Base-by-base conservation (phyloP, 2,797 vertebrate genomes). In the Rhinichthys osculus region DNA sequence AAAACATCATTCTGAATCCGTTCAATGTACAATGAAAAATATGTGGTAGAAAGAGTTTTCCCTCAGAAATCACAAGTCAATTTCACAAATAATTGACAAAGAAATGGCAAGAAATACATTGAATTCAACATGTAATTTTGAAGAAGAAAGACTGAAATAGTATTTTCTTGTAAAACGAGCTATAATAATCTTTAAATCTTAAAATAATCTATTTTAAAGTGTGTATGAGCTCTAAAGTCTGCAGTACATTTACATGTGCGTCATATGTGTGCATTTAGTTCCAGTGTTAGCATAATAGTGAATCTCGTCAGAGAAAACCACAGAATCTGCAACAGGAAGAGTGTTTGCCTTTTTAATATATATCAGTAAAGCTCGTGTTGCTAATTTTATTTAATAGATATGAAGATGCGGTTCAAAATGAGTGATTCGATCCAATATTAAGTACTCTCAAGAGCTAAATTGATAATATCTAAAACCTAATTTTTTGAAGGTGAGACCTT, bases 1-100 rank as follows among this genome's bases (percentile, higher is more conserved):
- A 19, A 19, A 33, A 11, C 27, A 33, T 30, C 85, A 87, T 89
- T 77, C 90, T 40, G 85, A 90, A 89, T 91, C 88, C 88, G 88
- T 91, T 91, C 90, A 90, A 89, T 90, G 54, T 57, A 10, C 21
- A 52, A 52, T 52, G 50, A 17, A 19, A 52, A 19, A 19, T 59
- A 23, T 57, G 54, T 23, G 21, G 19, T 23, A 23, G 54, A 21
- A 21, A 54, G 4, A 16, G 5, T 52, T 17, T 52, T 19, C 5
- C 50, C 50, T 19, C 17, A 19, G 16, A 52, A 50, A 50, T 54
- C 19, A 7, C 52, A 21, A 7, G 52, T 57, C 9, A 3, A 57
- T 57, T 9, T 57, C 21, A 57, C 54, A 10, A 59, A 57, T n/a
- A n/a, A n/a, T 59, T 23, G 1, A 59, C 27, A 27, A 27, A 27